These are phyloP conservation scores for Edolisoma coerulescens DNA, from an alignment of 2,113 vertebrate genomes.

Conservation along the genomic window DNA sequence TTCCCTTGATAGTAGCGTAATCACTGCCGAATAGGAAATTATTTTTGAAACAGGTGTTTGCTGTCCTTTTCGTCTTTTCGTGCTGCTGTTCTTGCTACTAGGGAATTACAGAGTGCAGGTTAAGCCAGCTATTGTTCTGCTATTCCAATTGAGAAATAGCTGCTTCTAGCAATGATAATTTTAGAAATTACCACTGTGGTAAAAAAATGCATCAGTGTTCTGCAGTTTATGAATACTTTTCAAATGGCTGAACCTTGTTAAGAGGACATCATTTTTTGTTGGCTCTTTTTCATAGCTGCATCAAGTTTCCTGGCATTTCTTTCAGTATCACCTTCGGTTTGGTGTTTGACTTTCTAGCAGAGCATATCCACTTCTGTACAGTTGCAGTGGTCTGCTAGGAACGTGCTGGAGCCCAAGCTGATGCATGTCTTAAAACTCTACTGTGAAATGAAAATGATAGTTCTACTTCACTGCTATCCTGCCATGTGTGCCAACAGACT, in stretches of 20 bases:
- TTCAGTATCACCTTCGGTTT: neutral
- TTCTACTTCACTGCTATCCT: neutral
- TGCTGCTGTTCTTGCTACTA: neutral
- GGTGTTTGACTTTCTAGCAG: neutral
- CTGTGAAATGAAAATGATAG: neutral
- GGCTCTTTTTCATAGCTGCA: neutral
- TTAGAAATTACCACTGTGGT: neutral
- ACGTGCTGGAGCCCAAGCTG: neutral
- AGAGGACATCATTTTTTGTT: neutral
- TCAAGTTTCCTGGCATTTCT: neutral
- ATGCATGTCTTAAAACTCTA: neutral
- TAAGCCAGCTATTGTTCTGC: neutral
- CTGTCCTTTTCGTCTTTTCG: neutral
- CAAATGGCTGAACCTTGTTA: neutral
- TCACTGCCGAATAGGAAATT: neutral
- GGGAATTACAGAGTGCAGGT: neutral
- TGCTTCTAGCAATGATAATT: neutral
- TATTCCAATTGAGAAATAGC: neutral
- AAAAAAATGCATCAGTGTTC: neutral
- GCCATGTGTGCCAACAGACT: neutral
- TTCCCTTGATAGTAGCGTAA: neutral
- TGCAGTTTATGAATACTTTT: neutral
- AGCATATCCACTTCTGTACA: neutral
- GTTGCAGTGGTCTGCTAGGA: neutral
- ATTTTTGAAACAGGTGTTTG: constrained; percentile 4